Base-by-base conservation (phyloP, 2,888 invertebrate genomes). In the Drosophila anomalata region DNA sequence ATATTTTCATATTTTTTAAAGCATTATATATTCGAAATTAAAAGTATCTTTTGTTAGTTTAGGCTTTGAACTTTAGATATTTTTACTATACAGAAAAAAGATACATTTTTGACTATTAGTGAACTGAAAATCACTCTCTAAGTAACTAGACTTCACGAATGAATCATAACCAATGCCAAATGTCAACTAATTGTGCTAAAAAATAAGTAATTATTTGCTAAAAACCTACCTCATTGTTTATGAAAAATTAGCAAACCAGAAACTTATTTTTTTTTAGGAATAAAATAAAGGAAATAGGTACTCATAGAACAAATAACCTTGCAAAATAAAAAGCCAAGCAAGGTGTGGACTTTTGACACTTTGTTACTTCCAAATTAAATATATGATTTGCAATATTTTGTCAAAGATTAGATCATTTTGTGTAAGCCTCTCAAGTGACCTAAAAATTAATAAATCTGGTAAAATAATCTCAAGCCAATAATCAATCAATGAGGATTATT, bases 301-400 rank as follows among this genome's bases (percentile, higher is more conserved):
- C 3, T 29, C n/a, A 36, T 36, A 14, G 36, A 6, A 36, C 5
- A 5, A 33, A 33, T 12, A 36, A 36, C n/a, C n/a, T 14, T 7
- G 36, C n/a, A 36, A n/a, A 33, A 33, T 22, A 33, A 3, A 12
- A 33, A 33, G 0, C 33, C 4, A 33, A 33, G 4, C 12, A 33
- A 12, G 41, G 14, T 41, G 17, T 41, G 41, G 9, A 41, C n/a
- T 20, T 42, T 42, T 42, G 42, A 42, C 42, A 42, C 42, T 17
- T 17, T 17, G 42, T 42, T 42, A 42, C 8, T 42, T 8, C 3
- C 11, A 42, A 42, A 20, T 20, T 20, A 42, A 42, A 42, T 42
- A 17, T 20, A 20, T 42, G 8, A 42, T 20, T 20, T 42, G 20
- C 42, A 9, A 20, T 42, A 42, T 42, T 42, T 42, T 11, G 11